These are phyloP conservation scores for Gymnodraco acuticeps DNA, from an alignment of 2,797 vertebrate genomes.

Conservation along the genomic window DNA sequence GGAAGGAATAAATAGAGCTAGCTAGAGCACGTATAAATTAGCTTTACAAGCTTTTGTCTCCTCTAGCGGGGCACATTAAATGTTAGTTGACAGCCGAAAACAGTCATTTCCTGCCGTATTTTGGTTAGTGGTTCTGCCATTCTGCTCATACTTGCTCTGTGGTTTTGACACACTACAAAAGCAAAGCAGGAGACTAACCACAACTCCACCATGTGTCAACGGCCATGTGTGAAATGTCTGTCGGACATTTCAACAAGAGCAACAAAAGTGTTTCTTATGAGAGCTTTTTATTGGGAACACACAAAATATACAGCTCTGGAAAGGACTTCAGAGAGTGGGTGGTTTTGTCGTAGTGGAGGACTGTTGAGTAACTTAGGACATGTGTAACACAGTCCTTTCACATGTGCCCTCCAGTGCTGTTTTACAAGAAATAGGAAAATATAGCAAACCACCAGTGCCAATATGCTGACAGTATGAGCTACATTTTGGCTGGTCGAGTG, in stretches of 20 bases:
- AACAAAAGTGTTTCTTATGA: slow-evolving; percentile 15
- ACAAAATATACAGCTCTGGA: slow-evolving; percentile 29
- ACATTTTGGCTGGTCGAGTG: not conserved
- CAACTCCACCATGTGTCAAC: slow-evolving; percentile 34
- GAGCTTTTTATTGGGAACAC: slow-evolving; percentile 45
- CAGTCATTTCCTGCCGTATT: slow-evolving; percentile 28
- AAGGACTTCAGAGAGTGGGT: slow-evolving; percentile 31
- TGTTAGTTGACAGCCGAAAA: slow-evolving; percentile 31
- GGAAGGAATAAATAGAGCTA: slow-evolving; percentile 30
- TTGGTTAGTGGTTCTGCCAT: slow-evolving; percentile 10
- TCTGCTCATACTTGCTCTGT: slow-evolving; percentile 11
- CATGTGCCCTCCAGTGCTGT: slow-evolving; percentile 4
- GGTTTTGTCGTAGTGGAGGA: slow-evolving; percentile 12
- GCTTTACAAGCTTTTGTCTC: slow-evolving; percentile 36
- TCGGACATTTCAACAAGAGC: slow-evolving; percentile 42
- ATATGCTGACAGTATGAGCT: slow-evolving; percentile 11
- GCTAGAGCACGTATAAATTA: slow-evolving; percentile 20
- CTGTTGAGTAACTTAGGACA: slow-evolving; percentile 15
- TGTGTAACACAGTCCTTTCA: slow-evolving; percentile 9
- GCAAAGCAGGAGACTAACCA: slow-evolving; percentile 27
- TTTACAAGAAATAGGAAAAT: slow-evolving; percentile 33
- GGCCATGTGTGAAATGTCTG: slow-evolving; percentile 31
- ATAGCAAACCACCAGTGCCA: slow-evolving; percentile 10
- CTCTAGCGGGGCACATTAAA: not conserved
- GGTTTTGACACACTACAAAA: slow-evolving; percentile 44